phyloP scores from a whole-genome alignment of 2,888 invertebrate species.

The Brachyopa scutellaris region DNA sequence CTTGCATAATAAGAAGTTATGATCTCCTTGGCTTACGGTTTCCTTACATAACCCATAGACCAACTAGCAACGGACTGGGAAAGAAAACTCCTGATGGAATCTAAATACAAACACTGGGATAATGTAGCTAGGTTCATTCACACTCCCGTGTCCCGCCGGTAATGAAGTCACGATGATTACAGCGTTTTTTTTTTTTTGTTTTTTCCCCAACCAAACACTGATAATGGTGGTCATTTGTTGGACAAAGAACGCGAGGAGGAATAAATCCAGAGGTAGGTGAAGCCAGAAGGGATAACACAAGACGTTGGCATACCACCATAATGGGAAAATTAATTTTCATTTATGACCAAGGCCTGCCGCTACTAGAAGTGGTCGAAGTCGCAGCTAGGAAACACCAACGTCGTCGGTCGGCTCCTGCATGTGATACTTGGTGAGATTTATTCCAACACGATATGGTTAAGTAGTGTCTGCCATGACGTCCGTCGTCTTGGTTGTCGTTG shows the following conservation, averaged over 20 bases:
- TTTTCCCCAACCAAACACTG: constrained; percentile 1
- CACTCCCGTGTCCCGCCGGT: constrained; percentile 41
- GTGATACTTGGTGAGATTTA: constrained; percentile 45
- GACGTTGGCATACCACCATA: constrained; percentile 48
- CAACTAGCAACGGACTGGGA: constrained; percentile 1
- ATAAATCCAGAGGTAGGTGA: constrained; percentile 9
- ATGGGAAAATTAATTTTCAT: constrained; percentile 71
- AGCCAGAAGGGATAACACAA: constrained; percentile 46
- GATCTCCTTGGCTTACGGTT: constrained; percentile 49
- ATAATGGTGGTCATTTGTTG: constrained; percentile 65
- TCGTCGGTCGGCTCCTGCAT: constrained; percentile 24
- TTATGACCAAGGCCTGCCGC: constrained; percentile 38
- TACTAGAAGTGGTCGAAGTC: background rate
- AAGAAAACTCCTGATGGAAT: constrained; percentile 45
- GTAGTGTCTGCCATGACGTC: constrained; percentile 57
- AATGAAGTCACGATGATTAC: constrained; percentile 61
- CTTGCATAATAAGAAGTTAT: constrained; percentile 55
- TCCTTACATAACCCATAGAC: constrained; percentile 42
- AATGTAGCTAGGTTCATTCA: constrained; percentile 49
- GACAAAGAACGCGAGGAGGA: constrained; percentile 2
- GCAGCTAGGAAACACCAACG: background rate
- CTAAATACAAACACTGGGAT: constrained; percentile 17
- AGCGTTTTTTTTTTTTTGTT: constrained; percentile 9
- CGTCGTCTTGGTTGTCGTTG: background rate
- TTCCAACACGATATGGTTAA: constrained; percentile 52